Percentiles rank a stretch among this genome's conserved stretches.
Evolutionary conservation across 2,888 invertebrate genomes (phyloP).

Genomic region (Amitus sp.): DNA sequence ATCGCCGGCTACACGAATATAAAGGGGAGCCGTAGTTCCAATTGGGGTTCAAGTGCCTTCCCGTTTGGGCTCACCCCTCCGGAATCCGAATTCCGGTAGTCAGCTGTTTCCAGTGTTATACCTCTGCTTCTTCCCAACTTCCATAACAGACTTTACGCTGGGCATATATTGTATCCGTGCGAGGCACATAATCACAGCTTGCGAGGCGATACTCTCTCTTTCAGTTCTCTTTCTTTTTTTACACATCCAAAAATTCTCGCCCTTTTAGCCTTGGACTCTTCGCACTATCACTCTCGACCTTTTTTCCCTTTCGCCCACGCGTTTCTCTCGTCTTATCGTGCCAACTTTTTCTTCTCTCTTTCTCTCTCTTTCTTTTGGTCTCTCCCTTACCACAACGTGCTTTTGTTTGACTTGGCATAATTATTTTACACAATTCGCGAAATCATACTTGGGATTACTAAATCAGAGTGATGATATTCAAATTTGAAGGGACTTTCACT

Average conservation of each 20-base stretch:
- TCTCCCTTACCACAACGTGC: neutral
- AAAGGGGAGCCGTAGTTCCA: slow-evolving; percentile 55
- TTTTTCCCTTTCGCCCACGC: slow-evolving; percentile 39
- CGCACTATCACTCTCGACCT: slow-evolving; percentile 40
- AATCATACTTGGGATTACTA: no score
- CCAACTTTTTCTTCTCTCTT: slow-evolving; percentile 5
- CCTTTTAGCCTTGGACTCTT: slow-evolving; percentile 25
- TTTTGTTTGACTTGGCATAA: no score
- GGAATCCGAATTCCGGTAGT: slow-evolving; percentile 61
- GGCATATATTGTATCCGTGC: slow-evolving; percentile 25
- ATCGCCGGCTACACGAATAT: slow-evolving; percentile 64
- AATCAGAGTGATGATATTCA: no score
- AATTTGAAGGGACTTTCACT: no score
- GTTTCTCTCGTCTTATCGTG: slow-evolving; percentile 1
- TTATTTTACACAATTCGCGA: no score
- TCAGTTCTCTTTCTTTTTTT: slow-evolving; percentile 14
- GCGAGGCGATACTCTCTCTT: slow-evolving; percentile 39
- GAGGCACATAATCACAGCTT: slow-evolving; percentile 48
- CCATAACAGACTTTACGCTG: slow-evolving; percentile 32
- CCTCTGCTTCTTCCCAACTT: slow-evolving; percentile 41
- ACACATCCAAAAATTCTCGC: slow-evolving; percentile 14
- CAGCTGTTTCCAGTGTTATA: slow-evolving; percentile 55
- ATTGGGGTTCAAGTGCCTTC: slow-evolving; percentile 60
- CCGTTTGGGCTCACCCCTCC: slow-evolving; percentile 55
- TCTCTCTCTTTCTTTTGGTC: slow-evolving; percentile 4